phyloP scores from a whole-genome alignment of 92 coral and sea anemone species.

The Anthopleura xanthogrammica region DNA sequence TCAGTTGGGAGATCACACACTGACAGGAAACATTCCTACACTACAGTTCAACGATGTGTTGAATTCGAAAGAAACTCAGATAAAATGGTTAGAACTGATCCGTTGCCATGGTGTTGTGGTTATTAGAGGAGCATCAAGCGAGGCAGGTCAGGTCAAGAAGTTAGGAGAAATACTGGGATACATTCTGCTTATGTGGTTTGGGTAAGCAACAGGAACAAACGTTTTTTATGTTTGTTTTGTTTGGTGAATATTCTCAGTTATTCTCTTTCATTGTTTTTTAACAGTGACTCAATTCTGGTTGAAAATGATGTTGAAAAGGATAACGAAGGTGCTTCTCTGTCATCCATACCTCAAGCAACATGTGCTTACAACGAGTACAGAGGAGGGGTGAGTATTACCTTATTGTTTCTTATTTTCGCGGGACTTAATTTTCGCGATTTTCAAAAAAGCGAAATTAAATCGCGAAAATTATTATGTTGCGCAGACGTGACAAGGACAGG shows the following conservation, averaged over 20 bases:
- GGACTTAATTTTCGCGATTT: too few relatives aligned
- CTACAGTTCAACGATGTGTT: slow-evolving; percentile 42
- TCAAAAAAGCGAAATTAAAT: too few relatives aligned
- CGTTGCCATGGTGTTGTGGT: slow-evolving; percentile 53
- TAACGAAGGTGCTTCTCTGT: not conserved
- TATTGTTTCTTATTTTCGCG: too few relatives aligned
- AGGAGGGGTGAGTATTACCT: slow-evolving; percentile 62
- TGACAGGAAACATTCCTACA: slow-evolving; percentile 50
- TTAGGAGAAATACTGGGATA: slow-evolving; percentile 55
- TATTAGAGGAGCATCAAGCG: slow-evolving; percentile 44
- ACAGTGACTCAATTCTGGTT: slow-evolving; percentile 13
- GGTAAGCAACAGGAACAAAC: slow-evolving; percentile 21
- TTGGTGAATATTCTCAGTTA: not conserved
- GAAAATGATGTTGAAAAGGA: slow-evolving; percentile 9
- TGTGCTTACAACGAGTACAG: slow-evolving; percentile 67
- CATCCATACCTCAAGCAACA: slow-evolving; percentile 25
- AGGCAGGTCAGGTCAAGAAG: slow-evolving; percentile 50
- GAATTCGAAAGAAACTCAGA: slow-evolving; percentile 39
- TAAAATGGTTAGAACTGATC: slow-evolving; percentile 49
- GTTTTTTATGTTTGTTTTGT: not conserved
- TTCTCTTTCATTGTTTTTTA: not conserved
- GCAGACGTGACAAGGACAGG: not conserved
- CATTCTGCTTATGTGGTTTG: slow-evolving; percentile 48
- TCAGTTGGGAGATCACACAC: slow-evolving; percentile 48
- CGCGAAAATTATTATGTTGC: too few relatives aligned